A percentile compares a stretch with the other conserved stretches of the same genome.
These are phyloP conservation scores for Alviniconcha strummeri DNA, from an alignment of 2,888 invertebrate genomes.

Conservation along the genomic window DNA sequence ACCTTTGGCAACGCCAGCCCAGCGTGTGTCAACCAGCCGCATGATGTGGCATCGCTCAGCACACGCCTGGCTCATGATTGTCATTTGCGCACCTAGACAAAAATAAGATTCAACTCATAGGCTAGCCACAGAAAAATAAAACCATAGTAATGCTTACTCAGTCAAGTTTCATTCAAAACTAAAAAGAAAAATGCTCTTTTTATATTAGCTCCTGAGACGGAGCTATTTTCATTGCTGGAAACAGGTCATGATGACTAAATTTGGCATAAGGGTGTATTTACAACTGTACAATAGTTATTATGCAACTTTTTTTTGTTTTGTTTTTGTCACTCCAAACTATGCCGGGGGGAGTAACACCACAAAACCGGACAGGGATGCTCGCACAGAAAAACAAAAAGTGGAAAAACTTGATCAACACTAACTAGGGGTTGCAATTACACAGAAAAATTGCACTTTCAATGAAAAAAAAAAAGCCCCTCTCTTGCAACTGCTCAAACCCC, in stretches of 20 bases:
- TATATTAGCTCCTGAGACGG: not conserved
- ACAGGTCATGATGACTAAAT: not conserved
- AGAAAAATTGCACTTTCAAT: too few relatives aligned
- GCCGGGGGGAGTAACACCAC: too few relatives aligned
- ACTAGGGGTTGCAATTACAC: too few relatives aligned
- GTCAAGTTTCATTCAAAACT: not conserved
- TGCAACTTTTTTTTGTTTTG: too few relatives aligned
- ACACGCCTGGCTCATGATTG: constrained; percentile 97
- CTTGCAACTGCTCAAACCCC: too few relatives aligned
- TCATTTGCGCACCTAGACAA: constrained; percentile 90
- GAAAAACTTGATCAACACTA: too few relatives aligned
- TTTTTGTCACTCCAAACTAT: too few relatives aligned
- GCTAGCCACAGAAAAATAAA: not conserved
- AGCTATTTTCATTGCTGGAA: not conserved
- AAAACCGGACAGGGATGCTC: too few relatives aligned
- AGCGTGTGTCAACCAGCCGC: constrained; percentile 84
- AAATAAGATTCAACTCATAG: not conserved
- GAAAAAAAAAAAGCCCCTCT: too few relatives aligned
- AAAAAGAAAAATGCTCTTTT: not conserved
- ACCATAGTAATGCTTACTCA: not conserved
- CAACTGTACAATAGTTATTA: too few relatives aligned
- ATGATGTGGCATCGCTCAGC: constrained; percentile 84
- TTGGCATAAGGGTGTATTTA: too few relatives aligned
- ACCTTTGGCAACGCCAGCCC: constrained; percentile 97
- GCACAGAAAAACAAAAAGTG: too few relatives aligned